Percentiles rank a stretch among this genome's conserved stretches.
These are phyloP conservation scores for Acrobasis consociella DNA, from an alignment of 2,888 invertebrate genomes.

Conservation along the genomic window DNA sequence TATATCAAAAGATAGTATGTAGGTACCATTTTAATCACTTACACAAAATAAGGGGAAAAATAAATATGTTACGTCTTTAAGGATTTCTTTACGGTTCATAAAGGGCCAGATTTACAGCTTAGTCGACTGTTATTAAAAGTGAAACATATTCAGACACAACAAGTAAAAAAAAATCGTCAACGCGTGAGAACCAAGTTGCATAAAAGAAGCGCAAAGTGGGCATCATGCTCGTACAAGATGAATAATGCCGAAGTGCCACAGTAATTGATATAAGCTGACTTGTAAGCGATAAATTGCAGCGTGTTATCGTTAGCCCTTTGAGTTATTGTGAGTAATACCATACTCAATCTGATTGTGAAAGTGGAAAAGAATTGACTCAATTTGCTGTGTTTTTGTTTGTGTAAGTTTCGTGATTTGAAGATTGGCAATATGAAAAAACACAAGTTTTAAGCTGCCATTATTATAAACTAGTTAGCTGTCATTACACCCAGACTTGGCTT, in stretches of 20 bases:
- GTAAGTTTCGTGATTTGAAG: too few relatives aligned
- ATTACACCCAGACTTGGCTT: too few relatives aligned
- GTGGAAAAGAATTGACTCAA: not conserved
- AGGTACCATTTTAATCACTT: too few relatives aligned
- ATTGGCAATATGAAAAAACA: too few relatives aligned
- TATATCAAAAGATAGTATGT: too few relatives aligned
- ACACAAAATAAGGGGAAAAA: too few relatives aligned
- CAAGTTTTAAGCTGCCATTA: too few relatives aligned
- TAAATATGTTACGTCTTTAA: too few relatives aligned
- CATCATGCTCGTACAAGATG: constrained; percentile 42
- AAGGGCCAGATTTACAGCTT: too few relatives aligned
- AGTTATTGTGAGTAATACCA: constrained; percentile 41
- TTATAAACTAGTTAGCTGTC: too few relatives aligned
- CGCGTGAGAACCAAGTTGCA: not conserved
- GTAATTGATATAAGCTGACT: constrained; percentile 57
- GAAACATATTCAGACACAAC: not conserved
- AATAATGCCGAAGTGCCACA: constrained; percentile 54
- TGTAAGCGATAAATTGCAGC: constrained; percentile 50
- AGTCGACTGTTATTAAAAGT: too few relatives aligned
- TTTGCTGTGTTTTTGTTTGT: not conserved
- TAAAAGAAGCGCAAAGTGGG: constrained; percentile 33
- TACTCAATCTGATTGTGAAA: constrained; percentile 39
- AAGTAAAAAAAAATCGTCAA: not conserved
- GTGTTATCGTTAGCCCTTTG: constrained; percentile 43
- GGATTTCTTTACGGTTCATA: too few relatives aligned